Base-by-base conservation (phyloP, 2,888 invertebrate genomes). In the Netelia inedita region DNA sequence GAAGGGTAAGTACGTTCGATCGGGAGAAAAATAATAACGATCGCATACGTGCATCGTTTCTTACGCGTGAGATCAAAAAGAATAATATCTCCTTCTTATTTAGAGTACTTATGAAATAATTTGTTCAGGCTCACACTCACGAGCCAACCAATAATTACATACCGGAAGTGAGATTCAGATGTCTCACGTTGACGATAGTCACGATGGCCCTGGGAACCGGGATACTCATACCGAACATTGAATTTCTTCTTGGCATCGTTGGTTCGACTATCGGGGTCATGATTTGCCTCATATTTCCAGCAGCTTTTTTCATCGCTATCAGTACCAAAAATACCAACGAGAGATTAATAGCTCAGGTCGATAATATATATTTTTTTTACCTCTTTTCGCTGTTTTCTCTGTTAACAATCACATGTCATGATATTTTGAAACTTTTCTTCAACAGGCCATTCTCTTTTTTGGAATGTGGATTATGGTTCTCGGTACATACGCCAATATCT, bases 261-360 rank as follows among this genome's bases (percentile, higher is more conserved):
- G 99, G 99, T 0, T 98, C 99, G 1, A 99, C 99, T 0, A 98
- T 99, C 89, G 99, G 99, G 0, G 97, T 98, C 14, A 95, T 98
- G 87, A 97, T 99, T 87, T 99, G 99, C 90, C 96, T 98, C 50
- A 96, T 99, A 91, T 97, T 99, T 91, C 99, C 99, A 0, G 97
- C 98, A 0, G 95, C 97, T 0, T 97, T 98, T 92, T 99, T 98
- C 93, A 96, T 98, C 46, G 96, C 96, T 86, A 96, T 98, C 83
- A 97, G 97, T 10, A 96, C 96, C 65, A 98, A 98, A 93, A 96
- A 97, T 87, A 97, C 98, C 0, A 97, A 97, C 88, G 98, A 98
- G 92, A 95, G 97, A 88, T 92, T 97, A 6, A 89, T 98, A 75
- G 98, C 98, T 11, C 98, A 98, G 95, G 97, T 97, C 89, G 91